phyloP scores from a whole-genome alignment of 2,797 vertebrate species.

The Macropus fuliginosus region DNA sequence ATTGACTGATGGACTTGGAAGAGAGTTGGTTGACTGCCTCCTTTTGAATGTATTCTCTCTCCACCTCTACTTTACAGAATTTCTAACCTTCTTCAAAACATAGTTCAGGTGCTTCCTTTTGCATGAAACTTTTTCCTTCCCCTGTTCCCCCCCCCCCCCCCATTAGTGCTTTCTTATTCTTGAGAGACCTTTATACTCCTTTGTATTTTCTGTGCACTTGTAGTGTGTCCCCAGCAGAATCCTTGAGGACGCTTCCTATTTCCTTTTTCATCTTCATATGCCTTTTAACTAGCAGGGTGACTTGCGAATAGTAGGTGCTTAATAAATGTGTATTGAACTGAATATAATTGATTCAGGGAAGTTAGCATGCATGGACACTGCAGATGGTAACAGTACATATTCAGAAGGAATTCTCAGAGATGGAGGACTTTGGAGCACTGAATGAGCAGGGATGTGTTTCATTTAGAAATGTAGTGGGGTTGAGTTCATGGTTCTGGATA shows the following conservation, averaged over 20 bases:
- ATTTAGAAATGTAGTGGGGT: slow-evolving; percentile 7
- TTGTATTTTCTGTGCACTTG: not conserved
- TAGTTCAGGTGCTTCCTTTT: not conserved
- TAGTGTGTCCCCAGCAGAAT: not conserved
- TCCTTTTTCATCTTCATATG: not conserved
- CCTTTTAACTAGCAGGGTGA: not conserved
- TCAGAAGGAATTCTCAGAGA: not conserved
- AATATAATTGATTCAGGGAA: not conserved
- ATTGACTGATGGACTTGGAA: not conserved
- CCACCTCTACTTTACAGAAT: not conserved
- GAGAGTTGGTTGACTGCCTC: not conserved
- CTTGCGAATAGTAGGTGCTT: not conserved
- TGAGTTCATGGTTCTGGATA: slow-evolving; percentile 38
- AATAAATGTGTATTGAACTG: not conserved
- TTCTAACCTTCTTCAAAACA: not conserved
- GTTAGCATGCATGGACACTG: not conserved
- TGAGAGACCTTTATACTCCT: not conserved
- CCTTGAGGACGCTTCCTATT: not conserved
- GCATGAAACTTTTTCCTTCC: not conserved
- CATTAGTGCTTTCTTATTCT: not conserved
- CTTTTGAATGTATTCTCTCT: not conserved
- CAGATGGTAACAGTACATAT: slow-evolving; percentile 8
- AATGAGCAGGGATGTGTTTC: slow-evolving; percentile 30
- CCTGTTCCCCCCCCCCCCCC: not conserved
- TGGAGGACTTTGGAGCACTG: not conserved